Percentiles rank a stretch among this genome's conserved stretches.
phyloP scores from a whole-genome alignment of 1,140 invertebrate genomes.

The Heliconius hermathena region DNA sequence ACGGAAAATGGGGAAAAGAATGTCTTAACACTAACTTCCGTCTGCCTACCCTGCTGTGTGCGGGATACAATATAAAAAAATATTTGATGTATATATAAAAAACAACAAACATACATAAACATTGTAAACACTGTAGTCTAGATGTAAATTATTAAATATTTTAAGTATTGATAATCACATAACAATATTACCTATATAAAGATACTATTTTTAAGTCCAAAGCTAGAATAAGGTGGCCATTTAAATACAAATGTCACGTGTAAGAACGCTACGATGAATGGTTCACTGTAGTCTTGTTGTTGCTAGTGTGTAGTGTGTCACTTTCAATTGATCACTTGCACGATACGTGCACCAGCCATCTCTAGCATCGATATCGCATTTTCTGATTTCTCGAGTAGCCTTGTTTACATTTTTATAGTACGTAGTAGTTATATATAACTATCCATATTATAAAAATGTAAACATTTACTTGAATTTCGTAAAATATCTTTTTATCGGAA shows the following conservation, averaged over 20 bases:
- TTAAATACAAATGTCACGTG: not conserved
- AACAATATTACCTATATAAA: not conserved
- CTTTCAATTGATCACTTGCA: slow-evolving; percentile 53
- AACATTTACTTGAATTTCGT: not conserved
- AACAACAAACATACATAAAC: too few relatives aligned
- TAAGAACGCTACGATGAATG: slow-evolving; percentile 15
- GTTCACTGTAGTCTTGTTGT: slow-evolving; percentile 12
- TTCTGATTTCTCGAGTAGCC: not conserved
- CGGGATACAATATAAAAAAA: too few relatives aligned
- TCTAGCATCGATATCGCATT: slow-evolving; percentile 3
- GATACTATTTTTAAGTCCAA: not conserved
- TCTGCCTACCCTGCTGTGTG: too few relatives aligned
- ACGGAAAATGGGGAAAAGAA: too few relatives aligned
- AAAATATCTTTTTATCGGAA: not conserved
- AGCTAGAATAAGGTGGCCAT: not conserved
- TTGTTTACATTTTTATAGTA: not conserved
- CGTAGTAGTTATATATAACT: too few relatives aligned
- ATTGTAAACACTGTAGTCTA: too few relatives aligned
- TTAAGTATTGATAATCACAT: not conserved
- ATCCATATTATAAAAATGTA: too few relatives aligned
- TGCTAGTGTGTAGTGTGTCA: slow-evolving; percentile 32
- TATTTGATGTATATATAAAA: too few relatives aligned
- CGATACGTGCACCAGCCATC: slow-evolving; percentile 49
- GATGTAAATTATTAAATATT: not conserved
- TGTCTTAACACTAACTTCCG: too few relatives aligned